phyloP scores from a whole-genome alignment of 2,888 invertebrate genomes.

The Globia sparganii region DNA sequence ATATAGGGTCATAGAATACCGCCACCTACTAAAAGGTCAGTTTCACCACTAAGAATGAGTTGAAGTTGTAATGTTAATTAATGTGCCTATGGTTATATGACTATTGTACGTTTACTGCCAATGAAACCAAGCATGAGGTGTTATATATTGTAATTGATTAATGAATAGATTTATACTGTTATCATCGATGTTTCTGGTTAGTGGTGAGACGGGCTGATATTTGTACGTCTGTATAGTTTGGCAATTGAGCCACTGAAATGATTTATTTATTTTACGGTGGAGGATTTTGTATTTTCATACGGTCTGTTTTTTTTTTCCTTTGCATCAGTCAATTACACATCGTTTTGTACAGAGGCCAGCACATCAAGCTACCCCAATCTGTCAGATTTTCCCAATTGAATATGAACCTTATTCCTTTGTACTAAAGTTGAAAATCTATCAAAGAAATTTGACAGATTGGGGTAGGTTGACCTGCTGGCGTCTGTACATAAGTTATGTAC shows the following conservation, averaged over 20 bases:
- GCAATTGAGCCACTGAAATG: conserved; percentile 11
- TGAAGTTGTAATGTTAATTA: conserved; percentile 14
- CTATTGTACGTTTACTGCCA: conserved; percentile 21
- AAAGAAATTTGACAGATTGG: too few relatives aligned
- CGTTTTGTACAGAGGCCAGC: too few relatives aligned
- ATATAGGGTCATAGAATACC: conserved; percentile 16
- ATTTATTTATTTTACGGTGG: conserved; percentile 36
- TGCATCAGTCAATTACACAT: conserved; percentile 3
- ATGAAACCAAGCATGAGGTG: conserved; percentile 15
- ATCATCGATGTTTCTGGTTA: conserved; percentile 2
- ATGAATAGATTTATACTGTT: conserved; percentile 21
- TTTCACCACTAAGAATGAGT: conserved; percentile 34
- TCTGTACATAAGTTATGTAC: conserved; percentile 32
- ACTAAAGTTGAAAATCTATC: too few relatives aligned
- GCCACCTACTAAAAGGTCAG: conserved; percentile 6
- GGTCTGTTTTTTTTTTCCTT: conserved; percentile 8
- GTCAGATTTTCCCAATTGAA: too few relatives aligned
- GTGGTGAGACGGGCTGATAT: conserved; percentile 38
- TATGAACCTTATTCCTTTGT: too few relatives aligned
- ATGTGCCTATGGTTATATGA: conserved; percentile 18
- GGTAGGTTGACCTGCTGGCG: too few relatives aligned
- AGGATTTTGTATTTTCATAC: conserved; percentile 45
- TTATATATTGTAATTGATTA: conserved; percentile 31
- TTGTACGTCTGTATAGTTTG: conserved; percentile 14
- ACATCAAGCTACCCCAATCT: too few relatives aligned